These are phyloP conservation scores for Aphelocoma californica DNA, from an alignment of 2,797 vertebrate species.

Conservation along the genomic window DNA sequence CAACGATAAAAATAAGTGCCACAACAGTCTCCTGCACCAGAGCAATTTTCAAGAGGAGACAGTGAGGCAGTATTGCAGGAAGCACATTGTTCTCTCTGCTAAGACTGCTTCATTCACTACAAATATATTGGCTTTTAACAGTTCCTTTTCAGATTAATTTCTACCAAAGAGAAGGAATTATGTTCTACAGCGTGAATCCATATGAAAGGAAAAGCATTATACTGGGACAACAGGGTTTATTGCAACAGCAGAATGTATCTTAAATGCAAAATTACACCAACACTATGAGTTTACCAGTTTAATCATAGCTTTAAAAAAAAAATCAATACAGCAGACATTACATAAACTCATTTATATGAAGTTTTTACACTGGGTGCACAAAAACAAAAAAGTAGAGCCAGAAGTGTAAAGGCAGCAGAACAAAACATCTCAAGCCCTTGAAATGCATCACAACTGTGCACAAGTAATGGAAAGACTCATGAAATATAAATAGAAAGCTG, in stretches of 20 bases:
- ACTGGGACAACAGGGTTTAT: neutral
- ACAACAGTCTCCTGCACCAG: neutral
- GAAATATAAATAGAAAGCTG: neutral
- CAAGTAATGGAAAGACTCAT: neutral
- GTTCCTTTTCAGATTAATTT: neutral
- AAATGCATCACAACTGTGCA: neutral
- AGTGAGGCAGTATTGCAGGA: neutral
- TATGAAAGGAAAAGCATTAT: neutral
- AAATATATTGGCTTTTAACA: neutral
- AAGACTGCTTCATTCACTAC: neutral
- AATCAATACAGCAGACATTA: neutral
- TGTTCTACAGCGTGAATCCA: neutral
- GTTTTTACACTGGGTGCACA: neutral
- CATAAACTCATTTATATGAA: neutral
- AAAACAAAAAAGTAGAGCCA: neutral
- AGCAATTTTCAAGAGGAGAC: neutral
- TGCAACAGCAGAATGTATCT: neutral
- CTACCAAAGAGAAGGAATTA: neutral
- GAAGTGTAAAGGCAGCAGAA: neutral
- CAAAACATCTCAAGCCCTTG: neutral
- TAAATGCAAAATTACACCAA: neutral
- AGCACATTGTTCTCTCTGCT: neutral
- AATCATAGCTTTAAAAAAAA: neutral
- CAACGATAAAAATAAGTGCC: constrained; percentile 18
- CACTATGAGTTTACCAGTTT: neutral